phyloP scores from a whole-genome alignment of 1,140 invertebrate genomes.

The Berghia stephanieae region DNA sequence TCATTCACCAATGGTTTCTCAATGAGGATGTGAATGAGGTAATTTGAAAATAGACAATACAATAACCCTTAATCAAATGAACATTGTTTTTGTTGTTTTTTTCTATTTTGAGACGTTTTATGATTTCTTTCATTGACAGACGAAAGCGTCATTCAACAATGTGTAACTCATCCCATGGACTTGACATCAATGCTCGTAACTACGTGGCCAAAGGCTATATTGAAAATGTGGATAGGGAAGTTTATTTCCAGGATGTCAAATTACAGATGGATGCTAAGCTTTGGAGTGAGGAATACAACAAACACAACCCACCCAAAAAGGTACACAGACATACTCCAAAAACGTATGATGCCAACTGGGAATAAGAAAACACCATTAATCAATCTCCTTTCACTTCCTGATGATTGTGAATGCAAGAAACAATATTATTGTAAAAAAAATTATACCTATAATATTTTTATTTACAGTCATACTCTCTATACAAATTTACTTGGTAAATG shows the following conservation, averaged over 20 bases:
- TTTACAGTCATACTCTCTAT: no score
- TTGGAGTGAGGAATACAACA: constrained; percentile 74
- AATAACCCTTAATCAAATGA: no score
- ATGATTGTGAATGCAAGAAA: background rate
- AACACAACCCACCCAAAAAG: constrained; percentile 75
- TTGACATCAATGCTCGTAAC: constrained; percentile 69
- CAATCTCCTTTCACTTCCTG: background rate
- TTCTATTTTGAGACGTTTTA: background rate
- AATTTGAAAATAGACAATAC: no score
- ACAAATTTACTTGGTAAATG: no score
- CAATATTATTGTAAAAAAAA: no score
- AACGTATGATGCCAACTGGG: background rate
- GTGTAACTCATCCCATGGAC: constrained; percentile 56
- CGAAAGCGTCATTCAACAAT: constrained; percentile 72
- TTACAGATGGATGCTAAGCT: constrained; percentile 75
- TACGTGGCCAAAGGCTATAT: constrained; percentile 74
- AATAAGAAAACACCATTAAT: background rate
- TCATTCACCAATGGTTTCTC: no score
- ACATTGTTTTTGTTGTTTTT: no score
- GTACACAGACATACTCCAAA: constrained; percentile 61
- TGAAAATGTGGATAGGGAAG: constrained; percentile 66
- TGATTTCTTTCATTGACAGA: constrained; percentile 36
- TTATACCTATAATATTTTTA: no score
- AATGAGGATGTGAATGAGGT: no score
- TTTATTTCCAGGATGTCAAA: constrained; percentile 73